Evolutionary conservation across 2,888 invertebrate genomes (phyloP).

Genomic region (Nudaria mundana): DNA sequence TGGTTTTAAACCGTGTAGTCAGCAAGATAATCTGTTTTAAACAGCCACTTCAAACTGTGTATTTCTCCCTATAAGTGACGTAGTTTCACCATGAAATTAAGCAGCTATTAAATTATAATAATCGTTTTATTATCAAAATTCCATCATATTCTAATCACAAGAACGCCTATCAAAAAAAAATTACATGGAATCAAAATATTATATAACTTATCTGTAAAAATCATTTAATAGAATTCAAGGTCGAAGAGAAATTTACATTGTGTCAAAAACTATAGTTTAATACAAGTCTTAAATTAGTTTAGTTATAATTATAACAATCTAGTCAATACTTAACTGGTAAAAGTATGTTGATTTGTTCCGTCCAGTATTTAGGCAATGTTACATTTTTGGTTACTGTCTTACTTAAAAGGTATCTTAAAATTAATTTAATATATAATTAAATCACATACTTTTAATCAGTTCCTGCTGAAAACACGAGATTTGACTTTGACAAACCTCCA

Average conservation of each 20-base stretch:
- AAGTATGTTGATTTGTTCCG: slow-evolving; percentile 13
- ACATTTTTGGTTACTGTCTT: neutral
- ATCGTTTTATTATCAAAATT: slow-evolving; percentile 64
- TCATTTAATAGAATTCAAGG: slow-evolving; percentile 33
- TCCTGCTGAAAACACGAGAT: slow-evolving; percentile 32
- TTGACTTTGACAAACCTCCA: slow-evolving; percentile 38
- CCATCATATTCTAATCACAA: slow-evolving; percentile 62
- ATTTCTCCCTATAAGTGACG: no score
- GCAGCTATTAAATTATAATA: slow-evolving; percentile 46
- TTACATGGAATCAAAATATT: slow-evolving; percentile 48
- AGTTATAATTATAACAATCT: slow-evolving; percentile 30
- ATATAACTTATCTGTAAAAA: slow-evolving; percentile 37
- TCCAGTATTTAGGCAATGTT: slow-evolving; percentile 30
- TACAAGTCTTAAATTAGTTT: slow-evolving; percentile 24
- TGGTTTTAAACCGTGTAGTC: no score
- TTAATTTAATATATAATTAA: slow-evolving; percentile 5
- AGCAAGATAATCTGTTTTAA: no score
- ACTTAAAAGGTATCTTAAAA: neutral
- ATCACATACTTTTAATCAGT: slow-evolving; percentile 14
- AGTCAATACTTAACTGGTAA: slow-evolving; percentile 13
- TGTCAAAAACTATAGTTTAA: slow-evolving; percentile 10
- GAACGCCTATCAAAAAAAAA: slow-evolving; percentile 53
- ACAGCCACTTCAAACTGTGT: no score
- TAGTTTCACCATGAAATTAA: no score
- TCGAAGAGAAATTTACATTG: slow-evolving; percentile 17